Evolutionary conservation across 2,888 invertebrate genomes (phyloP), one percentile per base, ranked within the genome.

Genomic region (Agapostemon virescens): DNA sequence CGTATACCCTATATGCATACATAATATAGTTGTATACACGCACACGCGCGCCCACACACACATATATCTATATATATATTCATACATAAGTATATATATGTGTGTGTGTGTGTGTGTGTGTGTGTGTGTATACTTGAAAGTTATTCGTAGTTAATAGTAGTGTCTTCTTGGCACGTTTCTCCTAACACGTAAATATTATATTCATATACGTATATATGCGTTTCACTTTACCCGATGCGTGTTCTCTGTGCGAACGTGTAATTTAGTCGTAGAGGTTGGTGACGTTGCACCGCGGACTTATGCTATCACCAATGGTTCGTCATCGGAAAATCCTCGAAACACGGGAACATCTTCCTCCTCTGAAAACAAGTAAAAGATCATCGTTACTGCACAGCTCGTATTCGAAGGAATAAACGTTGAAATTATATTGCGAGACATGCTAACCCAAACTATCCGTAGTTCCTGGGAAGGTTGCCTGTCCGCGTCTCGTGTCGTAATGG

Each of bases 221-320:
- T 63, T n/a, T 58, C n/a, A n/a, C 20, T 63, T 52, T 68, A 81
- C 17, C 64, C 70, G 52, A 7, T 33, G 30, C 33, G 23, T 55
- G 23, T 40, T n/a, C 69, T 76, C 68, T 77, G 63, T 63, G 45
- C 74, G 74, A 64, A 11, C 73, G 71, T 72, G 66, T 74, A 55
- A 26, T 71, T 42, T 45, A 33, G n/a, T 11, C 66, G 74, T 45
- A 77, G 63, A 64, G 49, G 49, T 55, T 70, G 30, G 45, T 9
- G n/a, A 20, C 71, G 26, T 42, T 13, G 40, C 26, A n/a, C n/a
- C n/a, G n/a, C 5, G 30, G 23, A 68, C 89, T 95, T 95, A 98
- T 88, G 98, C 97, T 92, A 98, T 96, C 88, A 98, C 98, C 87
- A 98, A 94, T 75, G 98, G 98, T 93, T 98, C 98, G 93, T 98